Percentiles rank a stretch among this genome's conserved stretches.
These are phyloP conservation scores for Fistularia tabacaria DNA, from an alignment of 2,797 vertebrate genomes.

Conservation along the genomic window DNA sequence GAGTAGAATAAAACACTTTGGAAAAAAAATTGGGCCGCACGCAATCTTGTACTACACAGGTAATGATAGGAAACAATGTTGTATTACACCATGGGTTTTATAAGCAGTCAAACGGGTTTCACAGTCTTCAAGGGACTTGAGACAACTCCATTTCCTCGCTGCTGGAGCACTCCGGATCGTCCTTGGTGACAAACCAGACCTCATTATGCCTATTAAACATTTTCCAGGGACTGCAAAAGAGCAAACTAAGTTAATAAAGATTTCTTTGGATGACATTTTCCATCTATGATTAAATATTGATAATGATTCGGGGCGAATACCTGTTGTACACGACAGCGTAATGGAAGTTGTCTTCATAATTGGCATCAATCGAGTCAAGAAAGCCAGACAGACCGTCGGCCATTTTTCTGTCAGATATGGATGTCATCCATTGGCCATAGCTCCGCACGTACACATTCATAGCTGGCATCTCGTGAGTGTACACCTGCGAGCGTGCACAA, in stretches of 20 bases:
- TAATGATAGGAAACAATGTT: too few species aligned
- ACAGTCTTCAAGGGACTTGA: too few species aligned
- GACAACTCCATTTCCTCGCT: conserved; percentile 13
- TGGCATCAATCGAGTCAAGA: conserved; percentile 41
- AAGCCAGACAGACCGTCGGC: conserved; percentile 9
- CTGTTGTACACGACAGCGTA: conserved; percentile 71
- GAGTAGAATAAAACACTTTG: neutral
- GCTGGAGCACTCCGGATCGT: conserved; percentile 45
- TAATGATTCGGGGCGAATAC: conserved; percentile 25
- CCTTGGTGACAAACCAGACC: conserved; percentile 64
- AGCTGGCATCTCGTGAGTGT: conserved; percentile 34
- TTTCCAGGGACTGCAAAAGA: conserved; percentile 65
- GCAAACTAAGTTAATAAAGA: neutral
- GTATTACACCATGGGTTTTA: too few species aligned
- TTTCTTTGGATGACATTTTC: neutral
- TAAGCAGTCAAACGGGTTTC: neutral
- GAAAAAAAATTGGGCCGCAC: neutral
- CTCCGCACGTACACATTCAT: conserved; percentile 58
- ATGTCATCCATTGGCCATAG: conserved; percentile 55
- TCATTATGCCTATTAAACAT: conserved; percentile 69
- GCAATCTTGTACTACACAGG: too few species aligned
- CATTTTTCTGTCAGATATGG: neutral
- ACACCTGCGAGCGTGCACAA: conserved; percentile 56
- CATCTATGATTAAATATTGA: neutral
- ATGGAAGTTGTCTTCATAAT: conserved; percentile 39